Evolutionary conservation across 2,113 vertebrate genomes (phyloP).

Genomic region (Neogobius melanostomus): DNA sequence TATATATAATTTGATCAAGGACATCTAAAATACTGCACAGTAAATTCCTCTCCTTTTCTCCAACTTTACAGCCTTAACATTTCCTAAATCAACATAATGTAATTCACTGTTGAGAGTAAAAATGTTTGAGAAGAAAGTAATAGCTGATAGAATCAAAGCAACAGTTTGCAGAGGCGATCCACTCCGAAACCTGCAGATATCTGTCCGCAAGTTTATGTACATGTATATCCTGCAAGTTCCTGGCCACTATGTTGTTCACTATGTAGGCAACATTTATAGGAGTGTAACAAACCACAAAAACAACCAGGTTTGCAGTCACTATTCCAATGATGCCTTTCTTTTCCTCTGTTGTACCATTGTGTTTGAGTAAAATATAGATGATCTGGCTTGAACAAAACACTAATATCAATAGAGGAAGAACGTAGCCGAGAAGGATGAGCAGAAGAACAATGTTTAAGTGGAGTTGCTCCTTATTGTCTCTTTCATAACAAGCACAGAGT

Average conservation of each 20-base stretch:
- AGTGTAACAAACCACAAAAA: constrained; percentile 73
- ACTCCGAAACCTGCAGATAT: constrained; percentile 52
- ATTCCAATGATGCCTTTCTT: constrained; percentile 47
- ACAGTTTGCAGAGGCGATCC: constrained; percentile 73
- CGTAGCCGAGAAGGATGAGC: constrained; percentile 53
- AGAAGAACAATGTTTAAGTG: accelerated
- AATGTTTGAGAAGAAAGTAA: constrained; percentile 66
- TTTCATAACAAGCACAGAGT: constrained; percentile 60
- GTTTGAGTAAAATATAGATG: constrained; percentile 50
- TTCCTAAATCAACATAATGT: not conserved
- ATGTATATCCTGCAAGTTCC: accelerated
- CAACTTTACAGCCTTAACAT: not conserved
- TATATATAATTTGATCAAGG: not conserved
- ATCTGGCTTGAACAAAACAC: constrained; percentile 60
- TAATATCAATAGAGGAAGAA: constrained; percentile 49
- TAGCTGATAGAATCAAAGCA: constrained; percentile 71
- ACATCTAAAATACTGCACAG: not conserved
- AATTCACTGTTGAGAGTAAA: not conserved
- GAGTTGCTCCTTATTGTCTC: not conserved
- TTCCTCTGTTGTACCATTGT: not conserved
- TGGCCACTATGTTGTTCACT: not conserved
- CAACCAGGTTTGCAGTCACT: constrained; percentile 65
- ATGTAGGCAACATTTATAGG: constrained; percentile 60
- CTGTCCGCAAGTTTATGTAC: accelerated
- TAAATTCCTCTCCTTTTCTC: not conserved